Conservation (phyloP, 2,888 invertebrate species). For the Ichneumoninae sp. region DNA sequence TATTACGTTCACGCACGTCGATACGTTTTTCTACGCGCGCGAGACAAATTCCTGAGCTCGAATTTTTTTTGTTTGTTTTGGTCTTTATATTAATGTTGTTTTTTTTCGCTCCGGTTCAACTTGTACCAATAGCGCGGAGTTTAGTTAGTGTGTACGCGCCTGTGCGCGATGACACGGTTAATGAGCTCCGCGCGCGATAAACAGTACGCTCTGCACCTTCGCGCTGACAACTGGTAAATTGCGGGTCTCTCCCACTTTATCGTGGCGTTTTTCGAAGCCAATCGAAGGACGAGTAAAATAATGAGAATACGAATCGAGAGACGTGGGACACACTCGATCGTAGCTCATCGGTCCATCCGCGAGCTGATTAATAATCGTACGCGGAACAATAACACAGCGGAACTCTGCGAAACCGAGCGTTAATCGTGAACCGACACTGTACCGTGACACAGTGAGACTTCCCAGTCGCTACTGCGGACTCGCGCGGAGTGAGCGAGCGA, state of each 20-base stretch:
- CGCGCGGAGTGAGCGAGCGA: background rate
- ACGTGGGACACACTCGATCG: background rate
- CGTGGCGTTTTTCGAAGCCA: background rate
- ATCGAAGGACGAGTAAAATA: background rate
- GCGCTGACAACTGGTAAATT: background rate
- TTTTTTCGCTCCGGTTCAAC: no score
- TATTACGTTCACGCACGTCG: no score
- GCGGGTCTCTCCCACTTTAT: background rate
- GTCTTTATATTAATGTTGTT: no score
- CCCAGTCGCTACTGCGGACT: background rate
- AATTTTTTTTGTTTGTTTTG: no score
- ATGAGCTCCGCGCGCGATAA: background rate
- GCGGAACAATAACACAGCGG: constrained; percentile 3
- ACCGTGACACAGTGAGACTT: background rate
- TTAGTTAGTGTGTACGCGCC: background rate
- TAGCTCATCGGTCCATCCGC: background rate
- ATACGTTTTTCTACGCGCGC: no score
- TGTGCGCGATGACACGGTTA: background rate
- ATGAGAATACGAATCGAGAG: background rate
- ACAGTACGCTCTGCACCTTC: background rate
- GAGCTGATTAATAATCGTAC: background rate
- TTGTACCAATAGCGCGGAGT: background rate
- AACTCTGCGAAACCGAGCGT: background rate
- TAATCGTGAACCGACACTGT: background rate
- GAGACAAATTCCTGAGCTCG: no score